These are phyloP conservation scores for Probaryconus sp. DNA, from an alignment of 1,140 invertebrate species.

Conservation along the genomic window DNA sequence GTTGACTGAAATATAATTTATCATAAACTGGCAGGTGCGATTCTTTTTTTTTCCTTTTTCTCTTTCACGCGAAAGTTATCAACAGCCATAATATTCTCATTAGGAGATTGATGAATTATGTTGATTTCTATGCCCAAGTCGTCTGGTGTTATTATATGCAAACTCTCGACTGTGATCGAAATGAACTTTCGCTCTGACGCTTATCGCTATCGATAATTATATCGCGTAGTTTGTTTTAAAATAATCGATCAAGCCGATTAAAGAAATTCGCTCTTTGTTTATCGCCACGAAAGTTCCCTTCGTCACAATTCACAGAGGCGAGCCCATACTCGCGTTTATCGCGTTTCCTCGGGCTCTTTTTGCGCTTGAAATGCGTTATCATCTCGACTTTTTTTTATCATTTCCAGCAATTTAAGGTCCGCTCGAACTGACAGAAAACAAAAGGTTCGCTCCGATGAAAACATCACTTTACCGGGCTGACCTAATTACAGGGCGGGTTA, in stretches of 20 bases:
- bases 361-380: slow-evolving; percentile 7
- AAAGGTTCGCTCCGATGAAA: slow-evolving; percentile 24
- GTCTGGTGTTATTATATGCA: background rate
- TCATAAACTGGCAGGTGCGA: slow-evolving; percentile 42
- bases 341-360: background rate
- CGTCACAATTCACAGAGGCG: background rate
- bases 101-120: slow-evolving; percentile 16
- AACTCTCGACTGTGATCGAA: no score
- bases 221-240: background rate
- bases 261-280: no score
- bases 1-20: slow-evolving; percentile 47
- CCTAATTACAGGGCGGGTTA: slow-evolving; percentile 47
- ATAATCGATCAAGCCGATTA: slow-evolving; percentile 3
- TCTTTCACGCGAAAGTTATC: slow-evolving; percentile 39
- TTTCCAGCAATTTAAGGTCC: slow-evolving; percentile 21
- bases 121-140: slow-evolving; percentile 5
- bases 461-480: slow-evolving; percentile 32
- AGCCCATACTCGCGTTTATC: background rate
- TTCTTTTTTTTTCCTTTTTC: slow-evolving; percentile 42
- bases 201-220: background rate
- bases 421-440: slow-evolving; percentile 17
- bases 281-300: slow-evolving; percentile 2
- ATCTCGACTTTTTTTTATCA: slow-evolving; percentile 26
- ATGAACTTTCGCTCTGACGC: no score
- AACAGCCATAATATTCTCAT: slow-evolving; percentile 26